These are phyloP conservation scores for Eupithecia exiguata DNA, from an alignment of 2,888 invertebrate genomes.

Conservation along the genomic window DNA sequence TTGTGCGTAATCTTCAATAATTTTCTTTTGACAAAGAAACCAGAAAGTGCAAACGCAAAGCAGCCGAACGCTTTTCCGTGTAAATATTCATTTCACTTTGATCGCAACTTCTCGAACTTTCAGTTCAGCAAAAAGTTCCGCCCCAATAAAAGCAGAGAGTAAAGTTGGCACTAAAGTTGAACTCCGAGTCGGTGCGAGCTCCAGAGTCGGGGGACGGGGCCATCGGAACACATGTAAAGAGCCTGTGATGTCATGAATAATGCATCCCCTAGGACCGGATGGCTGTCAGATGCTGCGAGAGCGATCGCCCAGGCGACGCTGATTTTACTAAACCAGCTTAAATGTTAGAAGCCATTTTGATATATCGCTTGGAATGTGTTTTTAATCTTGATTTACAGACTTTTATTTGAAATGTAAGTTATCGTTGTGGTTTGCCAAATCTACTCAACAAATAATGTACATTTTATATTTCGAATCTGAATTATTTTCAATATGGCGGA, in stretches of 20 bases:
- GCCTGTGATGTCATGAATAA: constrained; percentile 28
- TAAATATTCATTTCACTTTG: constrained; percentile 17
- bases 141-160: constrained; percentile 13
- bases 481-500: not conserved
- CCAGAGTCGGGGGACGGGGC: not conserved
- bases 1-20: too few species aligned
- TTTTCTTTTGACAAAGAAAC: not conserved
- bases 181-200: constrained; percentile 9
- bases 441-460: not conserved
- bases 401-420: not conserved
- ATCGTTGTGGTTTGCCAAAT: constrained; percentile 6
- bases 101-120: constrained; percentile 15
- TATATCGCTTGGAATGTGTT: not conserved
- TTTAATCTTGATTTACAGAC: constrained; percentile 13
- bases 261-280: constrained; percentile 21
- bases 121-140: constrained; percentile 8
- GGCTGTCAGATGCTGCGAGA: constrained; percentile 11
- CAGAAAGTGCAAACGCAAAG: constrained; percentile 11
- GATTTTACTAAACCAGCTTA: not conserved
- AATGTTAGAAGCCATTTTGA: not conserved
- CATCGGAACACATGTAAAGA: constrained; percentile 15
- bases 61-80: constrained; percentile 1
- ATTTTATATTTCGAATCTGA: not conserved
- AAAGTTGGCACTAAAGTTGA: constrained; percentile 13
- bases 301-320: constrained; percentile 3